A percentile compares a stretch with the other conserved stretches of the same genome.
Evolutionary conservation across 2,888 invertebrate genomes (phyloP).

Genomic region (Microplitis deprimator): DNA sequence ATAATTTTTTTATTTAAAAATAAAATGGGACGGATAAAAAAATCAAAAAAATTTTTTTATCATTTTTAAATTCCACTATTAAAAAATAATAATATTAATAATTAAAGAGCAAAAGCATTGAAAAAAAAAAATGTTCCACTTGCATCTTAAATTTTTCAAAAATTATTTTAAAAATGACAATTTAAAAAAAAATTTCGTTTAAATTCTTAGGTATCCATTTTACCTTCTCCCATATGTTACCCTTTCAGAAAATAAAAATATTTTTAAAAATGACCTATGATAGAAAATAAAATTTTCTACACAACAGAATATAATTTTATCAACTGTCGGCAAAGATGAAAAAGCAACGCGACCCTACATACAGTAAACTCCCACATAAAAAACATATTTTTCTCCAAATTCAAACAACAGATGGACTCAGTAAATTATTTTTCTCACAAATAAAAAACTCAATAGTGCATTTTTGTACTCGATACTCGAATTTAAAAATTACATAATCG

Average conservation of each 20-base stretch:
- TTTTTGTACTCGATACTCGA: neutral
- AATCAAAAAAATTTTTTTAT: too few species aligned
- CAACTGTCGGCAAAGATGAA: neutral
- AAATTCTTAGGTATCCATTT: too few species aligned
- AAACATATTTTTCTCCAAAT: neutral
- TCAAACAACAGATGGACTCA: neutral
- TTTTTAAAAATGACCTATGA: neutral
- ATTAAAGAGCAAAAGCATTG: too few species aligned
- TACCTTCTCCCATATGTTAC: too few species aligned
- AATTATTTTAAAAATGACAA: too few species aligned
- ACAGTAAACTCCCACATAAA: neutral
- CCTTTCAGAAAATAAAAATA: neutral
- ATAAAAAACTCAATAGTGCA: neutral
- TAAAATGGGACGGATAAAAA: too few species aligned
- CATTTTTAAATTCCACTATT: too few species aligned
- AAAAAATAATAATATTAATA: too few species aligned
- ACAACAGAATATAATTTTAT: neutral
- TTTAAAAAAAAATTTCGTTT: too few species aligned
- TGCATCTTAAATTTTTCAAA: too few species aligned
- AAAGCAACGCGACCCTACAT: neutral
- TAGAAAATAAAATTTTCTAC: neutral
- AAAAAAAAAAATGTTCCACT: too few species aligned
- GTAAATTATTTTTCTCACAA: neutral
- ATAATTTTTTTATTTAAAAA: too few species aligned
- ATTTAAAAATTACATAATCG: neutral